Conservation (phyloP, 1,140 invertebrate species). For the Zelostemma sp. region DNA sequence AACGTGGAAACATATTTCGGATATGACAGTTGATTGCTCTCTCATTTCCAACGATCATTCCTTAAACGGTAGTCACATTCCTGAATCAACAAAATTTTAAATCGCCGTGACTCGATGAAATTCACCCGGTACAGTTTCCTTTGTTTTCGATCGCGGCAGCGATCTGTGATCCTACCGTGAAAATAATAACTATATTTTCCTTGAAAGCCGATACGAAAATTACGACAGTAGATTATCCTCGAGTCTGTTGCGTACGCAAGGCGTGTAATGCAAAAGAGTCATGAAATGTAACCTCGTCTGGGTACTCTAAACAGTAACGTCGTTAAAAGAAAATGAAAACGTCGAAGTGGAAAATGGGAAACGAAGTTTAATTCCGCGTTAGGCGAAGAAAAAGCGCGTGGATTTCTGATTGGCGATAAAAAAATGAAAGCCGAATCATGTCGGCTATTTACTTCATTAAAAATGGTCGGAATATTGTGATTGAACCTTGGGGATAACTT, state of each 20-base stretch:
- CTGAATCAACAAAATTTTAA: too few relatives aligned
- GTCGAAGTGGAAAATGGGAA: too few relatives aligned
- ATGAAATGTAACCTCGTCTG: slow-evolving; percentile 45
- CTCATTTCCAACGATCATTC: too few relatives aligned
- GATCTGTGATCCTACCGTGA: slow-evolving; percentile 18
- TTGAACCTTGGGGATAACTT: slow-evolving; percentile 38
- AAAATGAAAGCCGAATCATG: slow-evolving; percentile 9
- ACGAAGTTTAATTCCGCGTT: too few relatives aligned
- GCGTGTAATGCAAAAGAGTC: slow-evolving; percentile 43
- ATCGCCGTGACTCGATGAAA: neutral
- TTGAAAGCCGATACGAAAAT: slow-evolving; percentile 6
- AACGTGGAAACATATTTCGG: too few relatives aligned
- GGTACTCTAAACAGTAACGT: slow-evolving; percentile 25
- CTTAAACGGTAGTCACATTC: too few relatives aligned
- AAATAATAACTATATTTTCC: slow-evolving; percentile 43
- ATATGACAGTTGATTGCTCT: too few relatives aligned
- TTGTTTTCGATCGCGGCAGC: slow-evolving; percentile 26
- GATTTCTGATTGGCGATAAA: neutral
- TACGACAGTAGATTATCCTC: neutral
- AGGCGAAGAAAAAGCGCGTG: neutral
- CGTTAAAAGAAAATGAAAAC: too few relatives aligned
- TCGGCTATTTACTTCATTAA: slow-evolving; percentile 35
- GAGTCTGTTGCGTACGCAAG: neutral
- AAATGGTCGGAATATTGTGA: slow-evolving; percentile 29
- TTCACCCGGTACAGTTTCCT: neutral